Evolutionary conservation across 2,888 invertebrate genomes (phyloP).

Genomic region (Gastrophysa polygoni): DNA sequence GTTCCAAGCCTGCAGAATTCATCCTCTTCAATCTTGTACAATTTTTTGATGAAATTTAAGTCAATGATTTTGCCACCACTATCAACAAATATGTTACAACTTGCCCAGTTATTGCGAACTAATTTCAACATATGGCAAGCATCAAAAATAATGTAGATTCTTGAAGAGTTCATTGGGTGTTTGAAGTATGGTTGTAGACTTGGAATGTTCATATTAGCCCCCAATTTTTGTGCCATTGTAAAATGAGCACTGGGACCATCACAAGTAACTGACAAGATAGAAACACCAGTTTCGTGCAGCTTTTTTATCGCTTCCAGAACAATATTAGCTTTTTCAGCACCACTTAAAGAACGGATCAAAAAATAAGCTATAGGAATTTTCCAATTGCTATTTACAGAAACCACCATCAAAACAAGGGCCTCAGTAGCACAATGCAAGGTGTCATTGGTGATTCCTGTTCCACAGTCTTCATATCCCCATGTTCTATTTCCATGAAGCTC

Average conservation of each 20-base stretch:
- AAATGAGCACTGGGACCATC: constrained; percentile 33
- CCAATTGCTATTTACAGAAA: constrained; percentile 33
- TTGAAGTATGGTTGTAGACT: constrained; percentile 30
- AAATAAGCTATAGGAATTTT: constrained; percentile 43
- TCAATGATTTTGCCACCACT: constrained; percentile 13
- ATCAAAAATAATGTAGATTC: constrained; percentile 20
- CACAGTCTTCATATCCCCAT: constrained; percentile 31
- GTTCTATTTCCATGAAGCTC: constrained; percentile 31
- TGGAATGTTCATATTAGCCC: constrained; percentile 25
- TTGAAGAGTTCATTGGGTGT: constrained; percentile 25
- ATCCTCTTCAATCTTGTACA: constrained; percentile 26
- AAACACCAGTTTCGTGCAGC: constrained; percentile 28
- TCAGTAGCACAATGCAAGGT: constrained; percentile 39
- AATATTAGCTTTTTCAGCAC: constrained; percentile 29
- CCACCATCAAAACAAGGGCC: constrained; percentile 36
- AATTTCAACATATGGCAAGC: constrained; percentile 28
- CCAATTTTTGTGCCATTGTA: constrained; percentile 26
- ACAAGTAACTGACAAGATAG: constrained; percentile 32
- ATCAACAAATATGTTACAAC: background rate
- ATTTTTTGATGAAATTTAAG: constrained; percentile 17
- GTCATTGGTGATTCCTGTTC: constrained; percentile 30
- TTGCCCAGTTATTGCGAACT: constrained; percentile 16
- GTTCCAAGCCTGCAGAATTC: constrained; percentile 3
- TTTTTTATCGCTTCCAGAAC: constrained; percentile 24
- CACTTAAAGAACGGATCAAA: constrained; percentile 34